phyloP scores from a whole-genome alignment of 2,888 invertebrate species.

The Zeuzera pyrina region DNA sequence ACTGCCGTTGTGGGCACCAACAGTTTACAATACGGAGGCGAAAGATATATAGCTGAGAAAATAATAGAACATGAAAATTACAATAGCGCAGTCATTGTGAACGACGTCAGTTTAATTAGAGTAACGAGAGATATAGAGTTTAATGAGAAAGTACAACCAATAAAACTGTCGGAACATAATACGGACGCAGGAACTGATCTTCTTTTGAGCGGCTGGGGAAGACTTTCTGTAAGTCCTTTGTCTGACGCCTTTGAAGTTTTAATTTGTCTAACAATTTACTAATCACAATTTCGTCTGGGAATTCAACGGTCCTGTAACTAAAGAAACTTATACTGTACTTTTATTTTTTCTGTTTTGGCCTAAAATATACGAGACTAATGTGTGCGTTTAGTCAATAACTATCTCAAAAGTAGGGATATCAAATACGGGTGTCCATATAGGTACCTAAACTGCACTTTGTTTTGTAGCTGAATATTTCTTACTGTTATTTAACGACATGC shows the following conservation, averaged over 20 bases:
- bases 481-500: too few relatives aligned
- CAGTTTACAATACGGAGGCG: slow-evolving; percentile 50
- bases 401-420: background rate
- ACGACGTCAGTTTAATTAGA: slow-evolving; percentile 61
- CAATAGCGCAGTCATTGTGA: slow-evolving; percentile 32
- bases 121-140: slow-evolving; percentile 37
- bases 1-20: slow-evolving; percentile 62
- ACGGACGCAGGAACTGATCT: slow-evolving; percentile 38
- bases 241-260: too few relatives aligned
- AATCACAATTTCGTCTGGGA: too few relatives aligned
- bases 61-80: slow-evolving; percentile 55
- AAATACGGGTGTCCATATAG: background rate
- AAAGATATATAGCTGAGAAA: slow-evolving; percentile 36
- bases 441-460: too few relatives aligned
- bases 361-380: too few relatives aligned
- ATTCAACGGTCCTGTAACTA: too few relatives aligned
- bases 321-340: too few relatives aligned
- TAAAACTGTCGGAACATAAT: slow-evolving; percentile 36
- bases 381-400: too few relatives aligned
- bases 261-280: too few relatives aligned
- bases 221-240: slow-evolving; percentile 40
- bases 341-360: too few relatives aligned
- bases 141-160: slow-evolving; percentile 38
- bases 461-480: too few relatives aligned
- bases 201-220: slow-evolving; percentile 62